Percentiles rank a stretch among this genome's conserved stretches.
Conservation (phyloP, 1,140 invertebrate species). For the Adoxophyes honmai region DNA sequence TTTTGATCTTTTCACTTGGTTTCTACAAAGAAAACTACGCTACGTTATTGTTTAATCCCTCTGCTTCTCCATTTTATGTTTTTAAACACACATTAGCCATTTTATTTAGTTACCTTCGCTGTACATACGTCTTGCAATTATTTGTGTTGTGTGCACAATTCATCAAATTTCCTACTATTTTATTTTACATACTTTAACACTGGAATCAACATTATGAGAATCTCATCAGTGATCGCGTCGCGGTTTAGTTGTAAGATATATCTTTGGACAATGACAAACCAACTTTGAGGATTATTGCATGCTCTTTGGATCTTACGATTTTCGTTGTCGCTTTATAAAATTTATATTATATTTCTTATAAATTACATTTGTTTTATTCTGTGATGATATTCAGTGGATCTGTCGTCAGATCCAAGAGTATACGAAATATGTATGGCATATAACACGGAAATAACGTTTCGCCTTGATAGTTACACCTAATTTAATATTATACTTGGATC, state of each 20-base stretch:
- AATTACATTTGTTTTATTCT: too few species aligned
- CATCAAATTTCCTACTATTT: too few species aligned
- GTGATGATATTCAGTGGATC: not conserved
- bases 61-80: constrained; percentile 16
- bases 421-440: not conserved
- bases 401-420: constrained; percentile 14
- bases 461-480: too few species aligned
- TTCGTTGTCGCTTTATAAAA: not conserved
- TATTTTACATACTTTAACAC: too few species aligned
- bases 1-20: too few species aligned
- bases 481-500: too few species aligned
- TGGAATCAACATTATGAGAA: too few species aligned
- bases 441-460: too few species aligned
- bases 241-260: too few species aligned
- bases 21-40: too few species aligned
- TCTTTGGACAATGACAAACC: not conserved
- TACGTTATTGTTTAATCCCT: not conserved
- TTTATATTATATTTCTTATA: not conserved
- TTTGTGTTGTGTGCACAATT: constrained; percentile 9
- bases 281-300: constrained; percentile 8
- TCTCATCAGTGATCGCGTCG: too few species aligned
- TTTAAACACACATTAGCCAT: constrained; percentile 24
- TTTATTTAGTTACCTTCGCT: constrained; percentile 22
- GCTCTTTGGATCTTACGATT: constrained; percentile 13
- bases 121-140: constrained; percentile 29